These are phyloP conservation scores for Hyaena hyaena DNA, from an alignment of 2,113 vertebrate genomes.

Conservation along the genomic window DNA sequence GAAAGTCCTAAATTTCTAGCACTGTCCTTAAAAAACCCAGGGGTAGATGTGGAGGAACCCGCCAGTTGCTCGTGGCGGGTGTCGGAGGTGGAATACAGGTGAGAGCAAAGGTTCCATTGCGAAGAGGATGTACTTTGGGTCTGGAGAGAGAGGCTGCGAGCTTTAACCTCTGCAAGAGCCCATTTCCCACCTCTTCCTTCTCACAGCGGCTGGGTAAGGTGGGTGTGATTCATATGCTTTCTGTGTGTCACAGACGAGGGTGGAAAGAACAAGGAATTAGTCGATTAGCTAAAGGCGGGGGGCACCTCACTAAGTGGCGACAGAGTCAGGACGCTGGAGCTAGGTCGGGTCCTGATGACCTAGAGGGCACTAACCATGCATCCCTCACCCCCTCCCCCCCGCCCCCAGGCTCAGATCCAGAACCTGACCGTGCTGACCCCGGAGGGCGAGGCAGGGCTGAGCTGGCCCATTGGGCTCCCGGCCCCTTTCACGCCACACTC, in stretches of 20 bases:
- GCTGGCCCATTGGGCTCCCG: conserved; percentile 96
- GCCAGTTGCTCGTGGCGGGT: background rate
- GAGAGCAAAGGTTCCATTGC: background rate
- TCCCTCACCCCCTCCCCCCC: background rate
- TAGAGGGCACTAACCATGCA: background rate
- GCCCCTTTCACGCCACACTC: conserved; percentile 93
- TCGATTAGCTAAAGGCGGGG: background rate
- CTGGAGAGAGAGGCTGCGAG: background rate
- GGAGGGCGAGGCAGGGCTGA: conserved; percentile 91
- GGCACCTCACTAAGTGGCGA: background rate
- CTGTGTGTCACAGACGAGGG: too few relatives aligned
- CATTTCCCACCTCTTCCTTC: too few relatives aligned
- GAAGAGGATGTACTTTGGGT: background rate
- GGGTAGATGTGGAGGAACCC: background rate
- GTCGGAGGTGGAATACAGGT: background rate
- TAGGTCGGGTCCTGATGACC: background rate
- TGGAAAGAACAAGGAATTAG: background rate
- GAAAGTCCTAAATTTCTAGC: background rate
- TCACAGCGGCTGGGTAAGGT: background rate
- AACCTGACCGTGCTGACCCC: conserved; percentile 95
- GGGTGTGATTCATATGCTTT: rapidly evolving
- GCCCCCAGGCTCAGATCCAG: conserved; percentile 93
- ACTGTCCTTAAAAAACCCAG: background rate
- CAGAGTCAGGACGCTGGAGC: background rate
- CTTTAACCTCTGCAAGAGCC: background rate